Evolutionary conservation across 2,113 vertebrate species (phyloP), one percentile per base, ranked within the genome.

Genomic region (Clinocottus analis): DNA sequence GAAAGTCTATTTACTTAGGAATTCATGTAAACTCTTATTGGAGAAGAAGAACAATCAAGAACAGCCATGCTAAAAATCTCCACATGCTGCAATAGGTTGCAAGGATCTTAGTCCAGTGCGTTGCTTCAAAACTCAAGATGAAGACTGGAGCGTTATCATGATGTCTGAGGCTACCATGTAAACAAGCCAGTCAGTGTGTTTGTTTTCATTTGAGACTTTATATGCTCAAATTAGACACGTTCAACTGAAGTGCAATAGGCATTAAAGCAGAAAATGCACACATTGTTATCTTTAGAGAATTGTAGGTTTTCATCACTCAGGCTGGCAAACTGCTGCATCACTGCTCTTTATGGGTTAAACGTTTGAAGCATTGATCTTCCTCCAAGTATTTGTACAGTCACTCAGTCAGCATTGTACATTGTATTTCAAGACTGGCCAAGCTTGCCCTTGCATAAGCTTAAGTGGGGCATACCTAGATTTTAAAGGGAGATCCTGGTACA

Each of bases 311-410:
- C 56, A 82, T 77, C 75, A 77, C 39, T 59, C 43, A 75, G 35
- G 61, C 51, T 65, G 72, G 19, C 70, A 63, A 82, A 71, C 62
- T 68, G 74, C 80, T 62, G 81, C 82, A 70, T 79, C 67, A 79
- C 72, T 83, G 80, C 66, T 75, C 71, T 78, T 75, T 85, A 77
- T 71, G 78, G 78, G 45, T 64, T 77, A 68, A 21, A 49, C 12
- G 66, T 82, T 80, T 86, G 70, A 63, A 79, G 55, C 63, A 80
- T 69, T 70, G 78, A 82, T 86, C 86, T 77, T 68, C 70, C 65
- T 66, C 45, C 33, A 41, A 79, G 39, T 80, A 61, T 87, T 77
- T 70, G 56, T 60, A 66, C 41, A 73, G 56, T 79, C 58, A 76
- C 66, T 80, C 65, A 72, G 45, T 73, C 85, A 88, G 64, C 29